Evolutionary conservation across 2,888 invertebrate genomes (phyloP).

Genomic region (Sesia bembeciformis): DNA sequence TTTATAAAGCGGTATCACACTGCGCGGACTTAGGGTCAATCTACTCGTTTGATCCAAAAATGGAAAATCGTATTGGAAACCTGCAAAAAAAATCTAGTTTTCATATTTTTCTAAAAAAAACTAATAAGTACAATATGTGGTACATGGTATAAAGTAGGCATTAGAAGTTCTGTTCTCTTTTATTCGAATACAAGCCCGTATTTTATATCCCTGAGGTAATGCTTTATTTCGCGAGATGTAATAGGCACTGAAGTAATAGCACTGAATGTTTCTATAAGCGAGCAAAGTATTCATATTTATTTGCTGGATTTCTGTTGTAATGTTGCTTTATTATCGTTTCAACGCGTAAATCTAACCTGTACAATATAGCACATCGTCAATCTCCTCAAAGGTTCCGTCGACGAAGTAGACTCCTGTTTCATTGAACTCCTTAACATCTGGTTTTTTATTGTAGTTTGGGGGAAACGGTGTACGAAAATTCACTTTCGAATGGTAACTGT

Average conservation of each 20-base stretch:
- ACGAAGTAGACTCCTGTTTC: conserved; percentile 70
- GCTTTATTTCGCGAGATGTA: too few species aligned
- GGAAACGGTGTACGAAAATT: conserved; percentile 57
- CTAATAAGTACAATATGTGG: too few species aligned
- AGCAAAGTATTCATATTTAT: too few species aligned
- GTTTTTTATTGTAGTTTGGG: conserved; percentile 60
- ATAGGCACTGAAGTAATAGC: too few species aligned
- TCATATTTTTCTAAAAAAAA: background rate
- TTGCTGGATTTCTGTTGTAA: too few species aligned
- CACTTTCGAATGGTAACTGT: conserved; percentile 66
- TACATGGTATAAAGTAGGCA: too few species aligned
- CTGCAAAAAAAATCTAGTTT: conserved; percentile 34
- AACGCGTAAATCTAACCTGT: conserved; percentile 67
- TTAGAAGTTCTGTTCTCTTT: too few species aligned
- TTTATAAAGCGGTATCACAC: conserved; percentile 80
- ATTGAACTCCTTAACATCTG: conserved; percentile 64
- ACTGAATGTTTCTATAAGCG: too few species aligned
- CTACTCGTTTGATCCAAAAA: conserved; percentile 79
- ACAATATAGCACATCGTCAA: conserved; percentile 81
- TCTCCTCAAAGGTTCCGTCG: conserved; percentile 73
- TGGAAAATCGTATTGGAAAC: conserved; percentile 81
- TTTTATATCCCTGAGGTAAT: too few species aligned
- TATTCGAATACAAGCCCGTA: too few species aligned
- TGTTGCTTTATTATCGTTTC: too few species aligned
- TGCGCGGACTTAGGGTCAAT: conserved; percentile 71